Conservation (phyloP, 2,797 vertebrate species). For the Choloepus didactylus region DNA sequence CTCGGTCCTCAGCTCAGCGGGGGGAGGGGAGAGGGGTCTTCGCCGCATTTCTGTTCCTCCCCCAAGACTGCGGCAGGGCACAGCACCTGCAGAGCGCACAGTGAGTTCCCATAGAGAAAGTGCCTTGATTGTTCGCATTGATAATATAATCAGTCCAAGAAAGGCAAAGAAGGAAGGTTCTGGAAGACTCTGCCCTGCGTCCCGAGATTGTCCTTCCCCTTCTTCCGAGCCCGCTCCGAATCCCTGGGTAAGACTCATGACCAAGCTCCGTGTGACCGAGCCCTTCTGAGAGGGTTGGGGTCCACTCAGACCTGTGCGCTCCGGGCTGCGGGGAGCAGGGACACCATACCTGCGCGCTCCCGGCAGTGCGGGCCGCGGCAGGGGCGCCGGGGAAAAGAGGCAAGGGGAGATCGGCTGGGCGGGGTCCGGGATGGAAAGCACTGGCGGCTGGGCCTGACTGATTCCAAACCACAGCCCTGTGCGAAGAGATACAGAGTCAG, state of each 20-base stretch:
- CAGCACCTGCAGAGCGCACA: neutral
- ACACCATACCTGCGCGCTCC: neutral
- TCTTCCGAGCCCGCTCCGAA: neutral
- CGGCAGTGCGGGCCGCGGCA: no score
- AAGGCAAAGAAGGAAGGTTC: constrained; percentile 18
- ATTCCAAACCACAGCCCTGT: neutral
- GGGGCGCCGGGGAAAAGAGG: no score
- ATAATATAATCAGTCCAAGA: neutral
- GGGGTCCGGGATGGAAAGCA: neutral
- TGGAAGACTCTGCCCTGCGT: neutral
- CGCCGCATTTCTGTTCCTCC: neutral
- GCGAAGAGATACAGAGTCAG: neutral
- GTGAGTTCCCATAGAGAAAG: neutral
- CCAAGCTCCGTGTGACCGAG: neutral
- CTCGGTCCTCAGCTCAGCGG: neutral
- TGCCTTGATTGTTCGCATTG: neutral
- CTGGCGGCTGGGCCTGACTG: neutral
- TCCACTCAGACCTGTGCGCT: neutral
- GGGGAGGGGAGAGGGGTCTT: neutral
- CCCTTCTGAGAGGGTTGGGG: neutral
- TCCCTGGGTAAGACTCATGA: neutral
- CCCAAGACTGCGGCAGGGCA: neutral
- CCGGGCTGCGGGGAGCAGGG: neutral
- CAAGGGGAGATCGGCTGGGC: no score
- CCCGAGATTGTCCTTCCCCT: neutral